Evolutionary conservation across 2,113 vertebrate species (phyloP), one percentile per base, ranked within the genome.

Genomic region (Ophthalmotilapia sp.): DNA sequence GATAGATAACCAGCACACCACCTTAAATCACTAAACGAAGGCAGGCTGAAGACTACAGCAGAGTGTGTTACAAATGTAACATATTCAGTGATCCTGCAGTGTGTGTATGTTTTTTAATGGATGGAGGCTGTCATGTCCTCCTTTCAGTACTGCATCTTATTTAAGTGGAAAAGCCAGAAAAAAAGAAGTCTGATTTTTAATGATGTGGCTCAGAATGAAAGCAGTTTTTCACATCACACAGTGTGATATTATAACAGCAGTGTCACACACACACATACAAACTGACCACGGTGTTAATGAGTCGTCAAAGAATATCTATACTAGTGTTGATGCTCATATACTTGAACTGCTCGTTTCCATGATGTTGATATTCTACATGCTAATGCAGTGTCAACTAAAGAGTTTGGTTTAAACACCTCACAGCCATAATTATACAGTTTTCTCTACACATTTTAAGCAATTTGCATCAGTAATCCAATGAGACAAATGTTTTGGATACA

Each of bases 31-130:
- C 29, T 13, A 13, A 26, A 15, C 12, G 47, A 7, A 83, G 49
- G 51, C 53, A 47, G 70, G 73, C 81, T 51, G 49, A 82, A 65
- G 86, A 83, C 79, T 45, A 55, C 77, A 82, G 79, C 58, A 23
- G 82, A 19, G 58, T 33, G 29, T 60, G 56, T 60, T 60, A 10
- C 56, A 60, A 60, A 60, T 60, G 86, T 45, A 79, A 54, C 79
- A 62, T 17, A 65, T 80, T 82, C 77, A 82, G 42, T 90, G 81
- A 68, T 49, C 82, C 79, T 81, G 51, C 80, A 86, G 42, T 85
- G 86, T 91, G 49, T 88, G 85, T 92, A 10, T 5, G 92, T 88
- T 80, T 92, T 91, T 87, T 93, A 95, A 91, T 86, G 82, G 87
- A 95, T 91, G 86, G 90, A 89, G 65, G 82, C 62, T 80, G 81